These are phyloP conservation scores for Zeuzera pyrina DNA, from an alignment of 2,888 invertebrate species.

Conservation along the genomic window DNA sequence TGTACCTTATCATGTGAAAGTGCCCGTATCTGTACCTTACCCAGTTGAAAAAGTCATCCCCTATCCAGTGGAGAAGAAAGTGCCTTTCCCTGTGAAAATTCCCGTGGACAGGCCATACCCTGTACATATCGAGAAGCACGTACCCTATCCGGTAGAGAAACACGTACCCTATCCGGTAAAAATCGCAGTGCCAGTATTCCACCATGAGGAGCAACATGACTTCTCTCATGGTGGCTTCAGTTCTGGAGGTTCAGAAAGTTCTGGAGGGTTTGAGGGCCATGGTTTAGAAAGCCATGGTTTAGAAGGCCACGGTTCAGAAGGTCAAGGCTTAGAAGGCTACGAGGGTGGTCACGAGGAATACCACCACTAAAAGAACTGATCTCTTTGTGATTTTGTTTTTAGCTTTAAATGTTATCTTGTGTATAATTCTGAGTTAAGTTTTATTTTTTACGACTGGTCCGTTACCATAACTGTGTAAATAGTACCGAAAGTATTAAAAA, in stretches of 20 bases:
- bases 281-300: slow-evolving; percentile 23
- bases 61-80: slow-evolving; percentile 76
- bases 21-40: slow-evolving; percentile 80
- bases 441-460: slow-evolving; percentile 43
- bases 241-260: slow-evolving; percentile 20
- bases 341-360: slow-evolving; percentile 41
- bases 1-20: slow-evolving; percentile 83
- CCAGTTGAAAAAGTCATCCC: slow-evolving; percentile 78
- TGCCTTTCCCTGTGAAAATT: slow-evolving; percentile 77
- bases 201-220: slow-evolving; percentile 46
- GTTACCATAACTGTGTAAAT: slow-evolving; percentile 49
- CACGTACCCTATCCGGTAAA: slow-evolving; percentile 80
- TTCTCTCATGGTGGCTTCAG: slow-evolving; percentile 23
- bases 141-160: slow-evolving; percentile 78
- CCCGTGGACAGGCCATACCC: slow-evolving; percentile 75
- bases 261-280: slow-evolving; percentile 8
- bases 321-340: slow-evolving; percentile 20
- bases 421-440: slow-evolving; percentile 51
- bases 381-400: slow-evolving; percentile 43
- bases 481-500: slow-evolving; percentile 66
- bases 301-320: no score
- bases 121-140: slow-evolving; percentile 78
- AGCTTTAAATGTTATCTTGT: slow-evolving; percentile 68
- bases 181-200: slow-evolving; percentile 77
- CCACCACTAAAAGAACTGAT: slow-evolving; percentile 67